Percentiles rank a stretch among this genome's conserved stretches.
These are phyloP conservation scores for Planococcus citri DNA, from an alignment of 1,140 invertebrate genomes.

Conservation along the genomic window DNA sequence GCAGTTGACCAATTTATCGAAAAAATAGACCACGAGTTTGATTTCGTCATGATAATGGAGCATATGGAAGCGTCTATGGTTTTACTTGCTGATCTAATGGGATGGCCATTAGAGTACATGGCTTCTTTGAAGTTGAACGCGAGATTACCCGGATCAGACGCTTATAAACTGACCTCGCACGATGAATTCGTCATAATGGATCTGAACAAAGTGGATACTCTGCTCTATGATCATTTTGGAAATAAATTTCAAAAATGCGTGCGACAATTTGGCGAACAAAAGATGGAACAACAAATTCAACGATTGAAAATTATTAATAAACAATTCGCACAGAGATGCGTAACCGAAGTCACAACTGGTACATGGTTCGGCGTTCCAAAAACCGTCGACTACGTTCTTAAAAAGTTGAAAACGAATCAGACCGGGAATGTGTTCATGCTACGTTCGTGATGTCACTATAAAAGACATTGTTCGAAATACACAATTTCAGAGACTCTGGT, in stretches of 20 bases:
- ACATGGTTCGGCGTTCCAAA: no score
- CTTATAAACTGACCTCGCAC: slow-evolving; percentile 17
- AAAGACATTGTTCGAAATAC: no score
- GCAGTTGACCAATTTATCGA: slow-evolving; percentile 27
- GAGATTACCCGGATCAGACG: slow-evolving; percentile 23
- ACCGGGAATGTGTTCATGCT: no score
- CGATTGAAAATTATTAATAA: slow-evolving; percentile 26
- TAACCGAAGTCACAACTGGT: no score
- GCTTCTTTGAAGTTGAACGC: slow-evolving; percentile 34
- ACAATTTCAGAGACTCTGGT: no score
- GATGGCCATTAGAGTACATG: slow-evolving; percentile 38
- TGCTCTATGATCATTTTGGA: slow-evolving; percentile 33
- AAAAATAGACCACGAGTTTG: no score
- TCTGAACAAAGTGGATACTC: slow-evolving; percentile 31
- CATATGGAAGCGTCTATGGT: slow-evolving; percentile 43
- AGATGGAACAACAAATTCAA: slow-evolving; percentile 30
- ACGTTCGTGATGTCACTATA: no score
- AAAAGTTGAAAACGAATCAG: no score
- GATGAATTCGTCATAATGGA: slow-evolving; percentile 25
- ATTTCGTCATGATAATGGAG: slow-evolving; percentile 41
- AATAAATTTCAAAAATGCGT: slow-evolving; percentile 31
- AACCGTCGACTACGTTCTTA: no score
- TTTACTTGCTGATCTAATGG: slow-evolving; percentile 36
- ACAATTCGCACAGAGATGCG: no score
- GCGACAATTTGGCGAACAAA: slow-evolving; percentile 29